These are phyloP conservation scores for Apistogramma diplotaenia DNA, from an alignment of 2,113 vertebrate genomes.

Conservation along the genomic window DNA sequence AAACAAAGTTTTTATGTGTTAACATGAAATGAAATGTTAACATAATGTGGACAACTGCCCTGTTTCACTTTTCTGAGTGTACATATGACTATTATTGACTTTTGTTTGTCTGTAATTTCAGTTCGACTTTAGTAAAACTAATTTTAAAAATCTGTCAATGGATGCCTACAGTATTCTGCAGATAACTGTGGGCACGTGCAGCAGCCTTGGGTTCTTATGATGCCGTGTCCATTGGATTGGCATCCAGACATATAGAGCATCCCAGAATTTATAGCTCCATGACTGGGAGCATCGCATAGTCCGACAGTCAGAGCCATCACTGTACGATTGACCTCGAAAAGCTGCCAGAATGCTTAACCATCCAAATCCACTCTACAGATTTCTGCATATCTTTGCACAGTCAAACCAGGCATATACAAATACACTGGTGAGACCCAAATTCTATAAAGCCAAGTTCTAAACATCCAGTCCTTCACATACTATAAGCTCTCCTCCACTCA, in stretches of 20 bases:
- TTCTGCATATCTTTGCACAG: background rate
- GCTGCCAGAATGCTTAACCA: background rate
- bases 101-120: constrained; percentile 27
- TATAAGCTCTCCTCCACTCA: constrained; percentile 40
- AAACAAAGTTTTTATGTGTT: no score
- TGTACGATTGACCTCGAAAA: background rate
- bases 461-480: constrained; percentile 28
- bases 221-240: constrained; percentile 4
- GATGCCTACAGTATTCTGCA: background rate
- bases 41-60: no score
- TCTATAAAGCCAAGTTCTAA: background rate
- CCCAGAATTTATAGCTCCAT: constrained; percentile 10
- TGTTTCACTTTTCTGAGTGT: no score
- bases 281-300: background rate
- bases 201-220: constrained; percentile 5
- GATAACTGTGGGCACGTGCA: constrained; percentile 1
- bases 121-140: constrained; percentile 23
- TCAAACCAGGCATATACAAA: background rate
- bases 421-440: background rate
- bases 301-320: background rate
- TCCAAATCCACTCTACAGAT: background rate
- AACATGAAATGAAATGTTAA: no score
- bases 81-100: no score
- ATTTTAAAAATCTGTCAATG: background rate
- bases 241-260: background rate